Conservation (phyloP, 2,113 vertebrate genomes). For the Platysternon megacephalum region DNA sequence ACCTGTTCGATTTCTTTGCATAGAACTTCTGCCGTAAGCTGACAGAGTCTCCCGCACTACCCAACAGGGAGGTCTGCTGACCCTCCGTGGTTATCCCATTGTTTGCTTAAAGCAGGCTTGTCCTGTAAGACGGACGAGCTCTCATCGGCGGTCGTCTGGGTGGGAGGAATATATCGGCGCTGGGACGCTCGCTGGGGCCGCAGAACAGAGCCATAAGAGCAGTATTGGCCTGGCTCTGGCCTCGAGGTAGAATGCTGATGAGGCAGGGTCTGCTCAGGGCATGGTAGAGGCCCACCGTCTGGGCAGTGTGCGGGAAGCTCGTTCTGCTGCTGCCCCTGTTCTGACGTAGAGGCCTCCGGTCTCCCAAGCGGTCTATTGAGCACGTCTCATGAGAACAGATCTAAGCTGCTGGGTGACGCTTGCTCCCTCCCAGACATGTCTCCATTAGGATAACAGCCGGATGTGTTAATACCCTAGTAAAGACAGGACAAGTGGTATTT, state of each 20-base stretch:
- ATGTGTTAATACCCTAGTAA: not conserved
- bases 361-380: not conserved
- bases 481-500: not conserved
- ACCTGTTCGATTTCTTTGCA: not conserved
- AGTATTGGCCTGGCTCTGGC: not conserved
- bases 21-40: accelerated
- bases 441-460: not conserved
- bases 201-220: not conserved
- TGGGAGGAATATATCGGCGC: not conserved
- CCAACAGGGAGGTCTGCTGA: not conserved
- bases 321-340: not conserved
- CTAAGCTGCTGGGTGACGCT: accelerated
- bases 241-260: not conserved
- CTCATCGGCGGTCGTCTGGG: not conserved
- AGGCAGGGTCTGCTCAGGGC: not conserved
- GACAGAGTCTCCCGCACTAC: not conserved
- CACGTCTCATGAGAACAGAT: not conserved
- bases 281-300: not conserved
- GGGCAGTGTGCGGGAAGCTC: not conserved
- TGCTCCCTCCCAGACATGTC: not conserved
- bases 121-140: not conserved
- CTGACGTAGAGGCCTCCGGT: not conserved
- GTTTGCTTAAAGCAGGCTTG: not conserved
- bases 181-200: not conserved
- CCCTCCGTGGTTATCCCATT: not conserved